Percentiles rank a stretch among this genome's conserved stretches.
These are phyloP conservation scores for Caenorhabditis japonica DNA, from an alignment of 2,888 invertebrate genomes.

Conservation along the genomic window DNA sequence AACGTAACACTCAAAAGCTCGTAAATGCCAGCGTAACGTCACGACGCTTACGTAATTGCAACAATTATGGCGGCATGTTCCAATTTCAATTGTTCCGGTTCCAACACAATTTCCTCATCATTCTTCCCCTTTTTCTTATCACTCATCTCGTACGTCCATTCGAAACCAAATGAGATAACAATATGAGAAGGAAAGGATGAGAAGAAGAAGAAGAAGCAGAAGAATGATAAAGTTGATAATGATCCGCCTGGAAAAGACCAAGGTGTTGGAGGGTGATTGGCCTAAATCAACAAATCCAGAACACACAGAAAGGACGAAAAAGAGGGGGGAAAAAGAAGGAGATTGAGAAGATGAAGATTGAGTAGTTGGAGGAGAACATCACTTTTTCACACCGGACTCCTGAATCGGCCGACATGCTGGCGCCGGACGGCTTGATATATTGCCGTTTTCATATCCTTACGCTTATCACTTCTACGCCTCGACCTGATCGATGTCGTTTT, in stretches of 20 bases:
- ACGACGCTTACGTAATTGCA: no score
- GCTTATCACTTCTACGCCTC: constrained; percentile 30
- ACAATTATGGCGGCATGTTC: no score
- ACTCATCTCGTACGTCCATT: no score
- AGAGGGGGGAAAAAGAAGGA: no score
- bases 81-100: no score
- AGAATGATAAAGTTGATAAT: constrained; percentile 11
- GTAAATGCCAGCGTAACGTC: no score
- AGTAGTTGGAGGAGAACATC: no score
- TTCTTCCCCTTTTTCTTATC: no score
- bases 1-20: no score
- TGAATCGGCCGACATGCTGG: constrained; percentile 34
- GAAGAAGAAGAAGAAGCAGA: constrained; percentile 7
- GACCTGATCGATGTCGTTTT: constrained; percentile 9
- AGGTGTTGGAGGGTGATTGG: constrained; percentile 28
- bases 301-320: background rate
- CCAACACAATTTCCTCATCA: no score
- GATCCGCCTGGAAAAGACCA: constrained; percentile 25
- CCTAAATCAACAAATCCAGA: constrained; percentile 51
- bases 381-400: constrained; percentile 45
- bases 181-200: constrained; percentile 1
- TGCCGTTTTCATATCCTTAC: constrained; percentile 42
- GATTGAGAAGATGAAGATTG: no score
- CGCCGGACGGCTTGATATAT: constrained; percentile 43
- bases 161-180: constrained; percentile 14